These are phyloP conservation scores for Crotalus viridis DNA, from an alignment of 2,113 vertebrate species.

Conservation along the genomic window DNA sequence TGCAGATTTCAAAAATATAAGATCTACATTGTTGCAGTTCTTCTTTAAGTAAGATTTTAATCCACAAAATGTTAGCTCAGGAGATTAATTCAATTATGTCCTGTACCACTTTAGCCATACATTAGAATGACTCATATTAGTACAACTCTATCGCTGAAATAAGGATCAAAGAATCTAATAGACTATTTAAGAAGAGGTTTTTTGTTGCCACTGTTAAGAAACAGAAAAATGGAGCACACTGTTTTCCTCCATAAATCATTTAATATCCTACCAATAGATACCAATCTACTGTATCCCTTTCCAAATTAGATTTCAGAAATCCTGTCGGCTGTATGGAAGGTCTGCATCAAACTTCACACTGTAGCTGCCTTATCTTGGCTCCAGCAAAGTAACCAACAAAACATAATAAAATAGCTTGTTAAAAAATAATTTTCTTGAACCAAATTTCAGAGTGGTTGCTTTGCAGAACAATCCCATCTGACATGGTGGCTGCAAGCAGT, in stretches of 20 bases:
- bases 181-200: background rate
- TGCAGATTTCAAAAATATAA: background rate
- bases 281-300: background rate
- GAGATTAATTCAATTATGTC: background rate
- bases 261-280: background rate
- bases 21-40: background rate
- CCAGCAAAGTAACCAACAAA: background rate
- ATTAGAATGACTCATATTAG: background rate
- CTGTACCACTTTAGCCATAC: background rate
- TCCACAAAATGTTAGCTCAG: background rate
- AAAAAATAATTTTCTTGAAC: background rate
- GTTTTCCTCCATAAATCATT: background rate
- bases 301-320: background rate
- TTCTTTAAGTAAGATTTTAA: background rate
- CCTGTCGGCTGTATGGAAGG: background rate
- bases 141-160: background rate
- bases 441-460: background rate
- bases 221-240: background rate
- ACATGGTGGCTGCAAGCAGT: background rate
- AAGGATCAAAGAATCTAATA: background rate
- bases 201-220: background rate
- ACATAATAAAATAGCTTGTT: background rate
- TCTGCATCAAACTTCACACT: background rate
- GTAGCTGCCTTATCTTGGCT: background rate
- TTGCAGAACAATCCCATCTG: background rate